Evolutionary conservation across 2,888 invertebrate species (phyloP).

Genomic region (Nomada fabriciana): DNA sequence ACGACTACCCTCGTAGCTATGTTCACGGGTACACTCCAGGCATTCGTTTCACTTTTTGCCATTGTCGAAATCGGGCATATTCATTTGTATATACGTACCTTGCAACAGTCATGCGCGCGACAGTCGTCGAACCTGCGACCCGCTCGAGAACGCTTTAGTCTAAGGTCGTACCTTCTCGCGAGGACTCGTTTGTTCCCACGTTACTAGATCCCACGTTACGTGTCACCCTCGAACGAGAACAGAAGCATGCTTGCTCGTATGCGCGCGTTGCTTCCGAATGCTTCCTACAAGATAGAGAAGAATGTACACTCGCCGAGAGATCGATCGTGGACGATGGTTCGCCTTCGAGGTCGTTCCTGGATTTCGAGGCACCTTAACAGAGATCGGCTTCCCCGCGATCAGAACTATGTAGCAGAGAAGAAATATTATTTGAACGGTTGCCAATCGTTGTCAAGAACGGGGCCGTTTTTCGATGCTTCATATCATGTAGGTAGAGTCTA

Average conservation of each 20-base stretch:
- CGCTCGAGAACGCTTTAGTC: conserved; percentile 2
- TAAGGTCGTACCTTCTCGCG: conserved; percentile 39
- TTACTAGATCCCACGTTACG: conserved; percentile 12
- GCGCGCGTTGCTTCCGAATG: conserved; percentile 47
- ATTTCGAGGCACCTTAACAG: background rate
- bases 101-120: conserved; percentile 8
- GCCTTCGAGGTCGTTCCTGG: background rate
- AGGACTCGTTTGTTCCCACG: conserved; percentile 38
- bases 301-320: background rate
- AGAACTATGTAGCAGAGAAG: background rate
- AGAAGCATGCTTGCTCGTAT: conserved; percentile 25
- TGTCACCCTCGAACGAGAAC: background rate
- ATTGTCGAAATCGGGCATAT: too few species aligned
- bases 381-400: background rate
- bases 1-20: too few species aligned
- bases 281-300: conserved; percentile 35
- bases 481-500: conserved; percentile 65
- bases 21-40: too few species aligned
- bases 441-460: conserved; percentile 26
- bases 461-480: conserved; percentile 58
- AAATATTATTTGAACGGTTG: conserved; percentile 48
- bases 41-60: too few species aligned
- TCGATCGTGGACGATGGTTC: conserved; percentile 36
- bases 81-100: conserved; percentile 30
- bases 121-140: too few species aligned